Percentiles rank a stretch among this genome's conserved stretches.
phyloP scores from a whole-genome alignment of 2,113 vertebrate genomes.

The Azemiops feae region DNA sequence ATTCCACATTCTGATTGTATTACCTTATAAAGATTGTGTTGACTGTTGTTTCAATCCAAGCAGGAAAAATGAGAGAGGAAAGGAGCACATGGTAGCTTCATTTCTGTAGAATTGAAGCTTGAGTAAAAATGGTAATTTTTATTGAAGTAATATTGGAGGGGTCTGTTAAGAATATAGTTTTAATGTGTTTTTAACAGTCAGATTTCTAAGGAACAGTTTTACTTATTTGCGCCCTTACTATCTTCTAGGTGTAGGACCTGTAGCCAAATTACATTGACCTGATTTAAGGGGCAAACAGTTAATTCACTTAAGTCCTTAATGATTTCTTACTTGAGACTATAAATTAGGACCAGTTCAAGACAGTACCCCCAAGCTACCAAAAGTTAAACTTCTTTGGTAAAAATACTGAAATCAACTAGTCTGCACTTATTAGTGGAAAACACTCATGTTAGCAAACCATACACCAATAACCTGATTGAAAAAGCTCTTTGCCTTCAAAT shows the following conservation, averaged over 20 bases:
- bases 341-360: slow-evolving; percentile 14
- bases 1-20: neutral
- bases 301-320: slow-evolving; percentile 10
- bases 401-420: slow-evolving; percentile 16
- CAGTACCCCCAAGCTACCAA: neutral
- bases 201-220: neutral
- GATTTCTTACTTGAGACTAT: slow-evolving; percentile 17
- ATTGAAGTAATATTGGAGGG: neutral
- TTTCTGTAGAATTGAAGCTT: neutral
- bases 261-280: slow-evolving; percentile 17
- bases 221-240: neutral
- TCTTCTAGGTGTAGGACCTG: neutral
- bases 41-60: neutral
- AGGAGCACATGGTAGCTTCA: neutral
- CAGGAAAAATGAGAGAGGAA: neutral
- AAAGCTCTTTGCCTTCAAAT: neutral
- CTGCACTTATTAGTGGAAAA: slow-evolving; percentile 10
- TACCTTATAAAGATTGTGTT: neutral
- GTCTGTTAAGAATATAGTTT: neutral
- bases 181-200: neutral
- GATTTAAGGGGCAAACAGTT: neutral
- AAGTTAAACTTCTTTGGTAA: slow-evolving; percentile 4
- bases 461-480: neutral
- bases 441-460: neutral
- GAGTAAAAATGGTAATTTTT: neutral